Conservation (phyloP, 1,140 invertebrate genomes). For the Dendrolimus punctatus region DNA sequence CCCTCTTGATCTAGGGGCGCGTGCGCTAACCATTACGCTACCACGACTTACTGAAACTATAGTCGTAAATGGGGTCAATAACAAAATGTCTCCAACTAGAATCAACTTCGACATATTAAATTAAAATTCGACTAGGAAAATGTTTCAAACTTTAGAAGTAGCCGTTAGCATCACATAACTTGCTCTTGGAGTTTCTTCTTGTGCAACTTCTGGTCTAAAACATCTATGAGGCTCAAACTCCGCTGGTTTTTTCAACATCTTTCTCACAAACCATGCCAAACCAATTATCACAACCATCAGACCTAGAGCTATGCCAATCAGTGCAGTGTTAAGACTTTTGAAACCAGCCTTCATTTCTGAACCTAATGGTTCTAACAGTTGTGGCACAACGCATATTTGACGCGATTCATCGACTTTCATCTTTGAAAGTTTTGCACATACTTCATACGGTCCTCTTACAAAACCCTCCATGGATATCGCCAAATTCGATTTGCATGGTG, state of each 20-base stretch:
- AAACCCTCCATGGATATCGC: constrained; percentile 68
- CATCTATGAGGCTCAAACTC: constrained; percentile 69
- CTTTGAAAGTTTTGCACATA: constrained; percentile 63
- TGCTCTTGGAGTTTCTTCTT: constrained; percentile 65
- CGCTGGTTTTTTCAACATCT: constrained; percentile 70
- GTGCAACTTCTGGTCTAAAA: constrained; percentile 68
- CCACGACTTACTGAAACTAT: no score
- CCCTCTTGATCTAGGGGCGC: no score
- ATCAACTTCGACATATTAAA: no score
- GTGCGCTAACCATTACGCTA: no score
- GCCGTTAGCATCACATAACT: constrained; percentile 76
- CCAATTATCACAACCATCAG: constrained; percentile 70
- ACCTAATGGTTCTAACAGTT: constrained; percentile 50
- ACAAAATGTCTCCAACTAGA: no score
- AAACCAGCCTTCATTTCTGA: constrained; percentile 61
- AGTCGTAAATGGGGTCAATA: no score
- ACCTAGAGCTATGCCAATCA: constrained; percentile 69
- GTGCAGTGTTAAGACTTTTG: constrained; percentile 66
- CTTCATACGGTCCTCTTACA: constrained; percentile 62
- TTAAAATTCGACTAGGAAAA: constrained; percentile 1
- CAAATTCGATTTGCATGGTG: constrained; percentile 53
- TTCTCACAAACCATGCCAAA: constrained; percentile 71
- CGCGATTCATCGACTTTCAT: constrained; percentile 52
- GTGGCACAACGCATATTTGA: constrained; percentile 71
- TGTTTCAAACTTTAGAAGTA: constrained; percentile 70